Percentiles rank a stretch among this genome's conserved stretches.
These are phyloP conservation scores for Etheostoma nigrum DNA, from an alignment of 2,797 vertebrate genomes.

Conservation along the genomic window DNA sequence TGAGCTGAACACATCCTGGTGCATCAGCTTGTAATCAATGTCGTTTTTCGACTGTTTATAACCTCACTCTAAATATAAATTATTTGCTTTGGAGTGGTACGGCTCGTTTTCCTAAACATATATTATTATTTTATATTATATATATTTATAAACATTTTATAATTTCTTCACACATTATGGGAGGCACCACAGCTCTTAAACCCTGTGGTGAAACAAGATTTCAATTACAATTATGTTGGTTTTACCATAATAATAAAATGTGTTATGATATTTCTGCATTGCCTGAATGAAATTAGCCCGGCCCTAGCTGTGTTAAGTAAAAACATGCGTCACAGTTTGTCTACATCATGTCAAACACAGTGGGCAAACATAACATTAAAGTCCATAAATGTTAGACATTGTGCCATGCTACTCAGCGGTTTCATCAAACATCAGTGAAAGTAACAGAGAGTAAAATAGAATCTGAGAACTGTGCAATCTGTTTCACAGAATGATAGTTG, in stretches of 20 bases:
- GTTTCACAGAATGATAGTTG: not conserved
- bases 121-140: too few species aligned
- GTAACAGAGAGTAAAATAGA: slow-evolving; percentile 13
- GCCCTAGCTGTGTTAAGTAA: slow-evolving; percentile 3
- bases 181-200: not conserved
- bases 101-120: too few species aligned
- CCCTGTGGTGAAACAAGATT: not conserved
- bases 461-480: slow-evolving; percentile 1
- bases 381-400: slow-evolving; percentile 15
- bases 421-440: slow-evolving; percentile 20
- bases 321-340: slow-evolving; percentile 22
- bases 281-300: not conserved
- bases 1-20: too few species aligned
- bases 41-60: not conserved
- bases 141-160: too few species aligned
- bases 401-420: not conserved
- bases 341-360: slow-evolving; percentile 16
- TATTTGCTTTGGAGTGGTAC: too few species aligned
- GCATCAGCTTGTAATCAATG: too few species aligned
- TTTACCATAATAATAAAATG: not conserved
- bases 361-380: slow-evolving; percentile 18
- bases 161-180: not conserved
- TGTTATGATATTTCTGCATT: not conserved
- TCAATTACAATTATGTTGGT: not conserved
- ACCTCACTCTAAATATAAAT: not conserved